Percentiles rank a stretch among this genome's conserved stretches.
phyloP scores from a whole-genome alignment of 1,140 invertebrate genomes.

The Aphelenchoides besseyi region DNA sequence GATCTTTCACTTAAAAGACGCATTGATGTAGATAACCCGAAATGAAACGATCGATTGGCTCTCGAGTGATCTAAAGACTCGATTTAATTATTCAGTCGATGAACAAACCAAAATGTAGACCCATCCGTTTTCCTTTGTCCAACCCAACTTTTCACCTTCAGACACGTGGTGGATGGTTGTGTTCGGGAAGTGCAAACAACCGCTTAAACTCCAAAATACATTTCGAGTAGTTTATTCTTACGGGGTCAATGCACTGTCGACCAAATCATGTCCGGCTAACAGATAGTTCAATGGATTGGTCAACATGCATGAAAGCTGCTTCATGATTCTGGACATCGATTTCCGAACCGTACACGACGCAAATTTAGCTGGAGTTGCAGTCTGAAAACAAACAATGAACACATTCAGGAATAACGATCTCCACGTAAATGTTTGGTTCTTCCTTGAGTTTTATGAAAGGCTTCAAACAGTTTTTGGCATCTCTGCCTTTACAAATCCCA shows the following conservation, averaged over 20 bases:
- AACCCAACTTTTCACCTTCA: neutral
- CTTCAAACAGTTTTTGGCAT: slow-evolving; percentile 4
- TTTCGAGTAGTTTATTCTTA: neutral
- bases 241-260: neutral
- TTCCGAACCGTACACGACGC: slow-evolving; percentile 2
- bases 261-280: neutral
- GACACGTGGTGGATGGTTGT: neutral
- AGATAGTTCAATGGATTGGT: neutral
- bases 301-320: neutral
- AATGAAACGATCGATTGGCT: slow-evolving; percentile 7
- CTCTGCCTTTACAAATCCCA: neutral
- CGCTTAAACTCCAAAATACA: neutral
- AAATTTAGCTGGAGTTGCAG: neutral
- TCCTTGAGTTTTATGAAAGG: neutral
- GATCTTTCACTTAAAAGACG: too few relatives aligned
- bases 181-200: neutral
- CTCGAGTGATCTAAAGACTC: neutral
- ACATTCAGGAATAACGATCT: neutral
- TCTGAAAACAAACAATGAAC: slow-evolving; percentile 9
- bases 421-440: neutral
- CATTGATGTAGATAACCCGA: neutral
- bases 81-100: too few relatives aligned
- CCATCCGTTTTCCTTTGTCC: neutral
- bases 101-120: too few relatives aligned
- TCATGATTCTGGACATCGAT: neutral